phyloP scores from a whole-genome alignment of 2,888 invertebrate species.

The Onthophagus sagittarius region DNA sequence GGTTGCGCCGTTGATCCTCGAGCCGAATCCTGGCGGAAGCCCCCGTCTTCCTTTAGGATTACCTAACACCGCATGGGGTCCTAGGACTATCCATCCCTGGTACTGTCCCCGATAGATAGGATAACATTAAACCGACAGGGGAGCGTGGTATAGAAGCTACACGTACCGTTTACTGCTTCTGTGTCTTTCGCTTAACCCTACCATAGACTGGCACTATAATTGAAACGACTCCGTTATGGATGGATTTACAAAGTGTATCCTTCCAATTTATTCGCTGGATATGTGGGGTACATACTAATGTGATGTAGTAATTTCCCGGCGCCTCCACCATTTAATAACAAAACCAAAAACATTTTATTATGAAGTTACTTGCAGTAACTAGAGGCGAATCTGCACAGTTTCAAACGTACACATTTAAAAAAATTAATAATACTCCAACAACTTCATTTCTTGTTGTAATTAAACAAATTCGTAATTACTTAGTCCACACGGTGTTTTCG shows the following conservation, averaged over 20 bases:
- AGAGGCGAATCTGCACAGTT: constrained; percentile 9
- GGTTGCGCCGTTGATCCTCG: constrained; percentile 39
- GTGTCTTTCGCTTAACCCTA: not conserved
- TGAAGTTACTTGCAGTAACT: constrained; percentile 2
- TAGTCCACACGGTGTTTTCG: not conserved
- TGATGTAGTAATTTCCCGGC: not conserved
- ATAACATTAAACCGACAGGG: constrained; percentile 36
- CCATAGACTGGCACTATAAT: not conserved
- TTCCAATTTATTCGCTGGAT: constrained; percentile 1
- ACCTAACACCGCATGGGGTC: constrained; percentile 34
- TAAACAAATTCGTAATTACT: not conserved
- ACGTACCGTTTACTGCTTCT: constrained; percentile 34
- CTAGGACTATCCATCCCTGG: constrained; percentile 33
- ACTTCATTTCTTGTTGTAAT: not conserved
- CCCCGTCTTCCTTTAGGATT: constrained; percentile 39
- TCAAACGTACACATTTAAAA: not conserved
- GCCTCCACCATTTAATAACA: not conserved
- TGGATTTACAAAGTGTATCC: constrained; percentile 1
- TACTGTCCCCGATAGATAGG: constrained; percentile 41
- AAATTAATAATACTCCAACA: not conserved
- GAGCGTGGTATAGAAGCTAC: constrained; percentile 27
- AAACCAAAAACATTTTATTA: not conserved
- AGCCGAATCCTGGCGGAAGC: constrained; percentile 33
- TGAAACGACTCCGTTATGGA: constrained; percentile 3
- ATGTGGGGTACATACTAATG: not conserved